phyloP scores from a whole-genome alignment of 2,113 vertebrate species.

The Leptodactylus fuscus region DNA sequence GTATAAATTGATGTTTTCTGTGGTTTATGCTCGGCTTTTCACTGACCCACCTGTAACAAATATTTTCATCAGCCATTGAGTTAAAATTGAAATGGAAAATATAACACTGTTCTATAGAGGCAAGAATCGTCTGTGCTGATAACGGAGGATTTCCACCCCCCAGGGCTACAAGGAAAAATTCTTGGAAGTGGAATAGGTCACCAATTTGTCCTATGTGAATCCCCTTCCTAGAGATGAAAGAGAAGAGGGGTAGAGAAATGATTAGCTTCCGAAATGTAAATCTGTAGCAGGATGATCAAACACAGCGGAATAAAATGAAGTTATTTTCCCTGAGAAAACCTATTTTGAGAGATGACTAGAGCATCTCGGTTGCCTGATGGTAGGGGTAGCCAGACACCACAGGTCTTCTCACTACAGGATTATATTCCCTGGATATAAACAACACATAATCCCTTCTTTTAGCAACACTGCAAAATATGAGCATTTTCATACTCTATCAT shows the following conservation, averaged over 20 bases:
- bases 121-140: not conserved
- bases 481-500: constrained; percentile 65
- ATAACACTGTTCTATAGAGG: not conserved
- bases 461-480: constrained; percentile 65
- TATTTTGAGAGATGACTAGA: constrained; percentile 3
- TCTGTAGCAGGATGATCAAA: constrained; percentile 23
- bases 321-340: constrained; percentile 12
- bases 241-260: not conserved
- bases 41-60: constrained; percentile 15
- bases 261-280: constrained; percentile 18
- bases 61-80: not conserved
- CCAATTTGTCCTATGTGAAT: not conserved
- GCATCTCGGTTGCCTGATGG: not conserved
- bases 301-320: not conserved
- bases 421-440: constrained; percentile 62
- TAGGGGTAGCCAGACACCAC: not conserved
- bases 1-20: not conserved
- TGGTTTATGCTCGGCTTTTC: not conserved
- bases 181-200: constrained; percentile 28
- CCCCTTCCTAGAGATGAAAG: constrained; percentile 12
- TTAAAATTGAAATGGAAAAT: constrained; percentile 16
- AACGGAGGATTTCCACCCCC: constrained; percentile 18
- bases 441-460: constrained; percentile 65
- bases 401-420: constrained; percentile 62
- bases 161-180: not conserved